Evolutionary conservation across 2,113 vertebrate genomes (phyloP), one percentile per base, ranked within the genome.

Genomic region (Nothocercus julius): DNA sequence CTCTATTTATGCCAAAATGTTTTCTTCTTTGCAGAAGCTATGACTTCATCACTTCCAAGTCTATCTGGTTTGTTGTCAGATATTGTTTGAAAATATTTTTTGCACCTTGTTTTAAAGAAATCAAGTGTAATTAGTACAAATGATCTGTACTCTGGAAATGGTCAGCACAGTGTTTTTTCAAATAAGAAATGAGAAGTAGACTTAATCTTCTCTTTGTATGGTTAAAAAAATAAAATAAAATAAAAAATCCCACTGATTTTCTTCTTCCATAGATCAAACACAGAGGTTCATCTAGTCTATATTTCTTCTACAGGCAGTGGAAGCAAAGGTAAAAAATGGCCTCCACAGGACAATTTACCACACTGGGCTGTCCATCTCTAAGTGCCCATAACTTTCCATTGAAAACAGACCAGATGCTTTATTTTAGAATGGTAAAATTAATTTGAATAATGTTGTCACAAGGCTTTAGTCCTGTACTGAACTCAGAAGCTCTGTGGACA

Each of bases 21-120:
- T 87, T 70, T 75, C 19, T 87, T 47, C 34, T 61, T 36, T 76
- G 25, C 22, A 80, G 58, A 87, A 87, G 54, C 10, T 24, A 84
- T 69, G 42, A 19, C 22, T 61, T 76, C 17, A 76, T 32, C 30
- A 72, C 32, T 67, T 69, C 34, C 59, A 61, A 84, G 30, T 54
- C 76, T 53, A 38, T 70, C 51, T 80, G 7, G 8, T 76, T 78
- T 25, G 5, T 58, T 81, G 24, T 61, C 21, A 21, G 38, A 44
- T 54, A 66, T 36, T 36, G 1, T 67, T 72, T 56, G 51, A 32
- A 63, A 85, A 77, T 70, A 80, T 32, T 84, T 75, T 75, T 58
- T 64, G 42, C 7, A 11, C 28, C 34, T 3, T 63, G 6, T 63
- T 49, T 59, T 75, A 59, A 75, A 59, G 7, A 91, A 70, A 66